phyloP scores from a whole-genome alignment of 2,888 invertebrate genomes.

The Alcis repandata region DNA sequence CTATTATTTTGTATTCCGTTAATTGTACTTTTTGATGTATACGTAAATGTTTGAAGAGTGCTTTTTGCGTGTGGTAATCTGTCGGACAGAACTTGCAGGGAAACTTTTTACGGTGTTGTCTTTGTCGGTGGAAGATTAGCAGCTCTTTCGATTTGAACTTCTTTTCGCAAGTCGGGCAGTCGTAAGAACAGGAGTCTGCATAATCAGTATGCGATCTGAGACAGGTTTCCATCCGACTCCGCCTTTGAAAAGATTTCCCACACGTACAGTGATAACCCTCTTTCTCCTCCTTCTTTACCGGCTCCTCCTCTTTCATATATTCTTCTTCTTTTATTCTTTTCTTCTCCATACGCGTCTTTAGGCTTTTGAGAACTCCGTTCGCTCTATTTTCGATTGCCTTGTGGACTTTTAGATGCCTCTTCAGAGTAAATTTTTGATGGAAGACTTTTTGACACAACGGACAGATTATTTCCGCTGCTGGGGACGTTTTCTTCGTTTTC shows the following conservation, averaged over 20 bases:
- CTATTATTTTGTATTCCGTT: constrained; percentile 81
- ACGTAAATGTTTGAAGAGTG: constrained; percentile 77
- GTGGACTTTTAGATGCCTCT: constrained; percentile 69
- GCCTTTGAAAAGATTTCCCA: constrained; percentile 68
- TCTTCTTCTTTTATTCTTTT: constrained; percentile 58
- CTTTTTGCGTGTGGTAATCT: constrained; percentile 77
- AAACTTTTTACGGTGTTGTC: constrained; percentile 74
- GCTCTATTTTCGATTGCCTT: constrained; percentile 69
- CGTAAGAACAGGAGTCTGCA: constrained; percentile 57
- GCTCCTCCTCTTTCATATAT: background rate
- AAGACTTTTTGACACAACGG: constrained; percentile 71
- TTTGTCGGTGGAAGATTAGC: constrained; percentile 68
- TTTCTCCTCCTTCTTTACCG: constrained; percentile 35
- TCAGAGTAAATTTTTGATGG: constrained; percentile 50
- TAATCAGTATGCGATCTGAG: constrained; percentile 70
- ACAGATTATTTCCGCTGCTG: constrained; percentile 52
- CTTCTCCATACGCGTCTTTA: constrained; percentile 57
- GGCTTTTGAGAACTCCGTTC: constrained; percentile 62
- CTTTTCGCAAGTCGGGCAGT: constrained; percentile 71
- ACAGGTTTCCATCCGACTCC: constrained; percentile 78
- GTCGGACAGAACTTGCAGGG: constrained; percentile 82
- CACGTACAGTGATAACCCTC: constrained; percentile 78
- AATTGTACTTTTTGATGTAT: constrained; percentile 79
- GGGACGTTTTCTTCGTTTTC: constrained; percentile 61
- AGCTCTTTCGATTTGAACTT: constrained; percentile 73